Evolutionary conservation across 1,140 invertebrate species (phyloP).

Genomic region (Thaumetopoea pityocampa): DNA sequence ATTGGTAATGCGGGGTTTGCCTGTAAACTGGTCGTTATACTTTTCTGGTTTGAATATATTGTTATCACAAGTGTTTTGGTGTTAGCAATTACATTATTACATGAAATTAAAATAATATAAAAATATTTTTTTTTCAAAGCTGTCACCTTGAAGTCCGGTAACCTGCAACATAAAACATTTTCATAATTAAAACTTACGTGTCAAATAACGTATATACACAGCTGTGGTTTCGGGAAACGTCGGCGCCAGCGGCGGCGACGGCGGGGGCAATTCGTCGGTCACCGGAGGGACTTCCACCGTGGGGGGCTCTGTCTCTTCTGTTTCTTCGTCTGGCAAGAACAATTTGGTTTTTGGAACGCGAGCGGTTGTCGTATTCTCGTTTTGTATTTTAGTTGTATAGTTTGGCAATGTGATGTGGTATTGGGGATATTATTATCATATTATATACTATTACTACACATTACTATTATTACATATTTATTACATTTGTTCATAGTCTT

Average conservation of each 20-base stretch:
- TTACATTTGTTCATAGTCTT: no score
- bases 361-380: constrained; percentile 65
- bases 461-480: no score
- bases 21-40: no score
- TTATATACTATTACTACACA: no score
- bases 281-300: constrained; percentile 20
- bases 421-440: no score
- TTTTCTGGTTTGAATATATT: no score
- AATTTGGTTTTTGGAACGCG: constrained; percentile 30
- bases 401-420: constrained; percentile 22
- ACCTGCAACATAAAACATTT: constrained; percentile 32
- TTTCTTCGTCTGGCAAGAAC: constrained; percentile 56
- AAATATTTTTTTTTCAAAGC: neutral
- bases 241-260: constrained; percentile 32
- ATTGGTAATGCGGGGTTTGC: no score
- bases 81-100: neutral
- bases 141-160: neutral
- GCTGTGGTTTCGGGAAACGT: constrained; percentile 48
- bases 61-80: neutral
- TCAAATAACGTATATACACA: constrained; percentile 62
- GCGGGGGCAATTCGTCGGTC: constrained; percentile 11
- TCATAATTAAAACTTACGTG: constrained; percentile 55
- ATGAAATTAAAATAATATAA: neutral
- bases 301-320: constrained; percentile 47
- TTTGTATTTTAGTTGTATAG: constrained; percentile 20